Base-by-base conservation (phyloP, 2,888 invertebrate species). In the Drosophila setosimentum region DNA sequence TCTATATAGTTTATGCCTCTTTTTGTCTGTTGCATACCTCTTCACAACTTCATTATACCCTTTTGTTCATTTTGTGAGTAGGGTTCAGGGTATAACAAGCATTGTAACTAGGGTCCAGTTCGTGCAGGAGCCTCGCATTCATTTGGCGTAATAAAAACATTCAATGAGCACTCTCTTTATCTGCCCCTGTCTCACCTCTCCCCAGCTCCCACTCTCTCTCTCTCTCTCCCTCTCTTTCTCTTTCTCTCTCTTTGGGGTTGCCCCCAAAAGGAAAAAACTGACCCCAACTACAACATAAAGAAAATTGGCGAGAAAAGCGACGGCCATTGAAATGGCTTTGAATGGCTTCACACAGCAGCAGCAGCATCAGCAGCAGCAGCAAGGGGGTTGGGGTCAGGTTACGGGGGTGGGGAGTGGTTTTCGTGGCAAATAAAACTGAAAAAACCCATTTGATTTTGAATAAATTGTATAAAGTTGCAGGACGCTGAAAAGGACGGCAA, bases 371-470 rank as follows among this genome's bases (percentile, higher is more conserved):
- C 30, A 61, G 18, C 24, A n/a, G n/a, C 57, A 49, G 45, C 40
- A 48, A 6, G 42, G 49, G 70, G 62, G 68, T 3, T 21, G 45
- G 45, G 21, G 21, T 21, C 45, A 45, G 21, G 21, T 7, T 24
- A n/a, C n/a, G n/a, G n/a, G 42, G 4, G 40, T 7, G 42, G 21
- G 45, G 16, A 2, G 37, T 11, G 42, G 42, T 5, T 45, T 16
- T 24, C 65, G 68, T 75, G 72, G 79, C 67, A 68, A 54, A 71
- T 55, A 66, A 58, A 70, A 76, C 40, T 57, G 82, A 73, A 69
- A 64, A 81, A 89, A 79, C 85, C 88, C 90, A 91, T 91, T 91
- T 91, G 87, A 91, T 89, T 89, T 87, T 85, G 79, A 86, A 88
- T 86, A 82, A 89, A 89, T 86, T 88, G 80, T 77, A 78, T 82